Conservation (phyloP, 2,888 invertebrate species). For the Hartigia nigra region DNA sequence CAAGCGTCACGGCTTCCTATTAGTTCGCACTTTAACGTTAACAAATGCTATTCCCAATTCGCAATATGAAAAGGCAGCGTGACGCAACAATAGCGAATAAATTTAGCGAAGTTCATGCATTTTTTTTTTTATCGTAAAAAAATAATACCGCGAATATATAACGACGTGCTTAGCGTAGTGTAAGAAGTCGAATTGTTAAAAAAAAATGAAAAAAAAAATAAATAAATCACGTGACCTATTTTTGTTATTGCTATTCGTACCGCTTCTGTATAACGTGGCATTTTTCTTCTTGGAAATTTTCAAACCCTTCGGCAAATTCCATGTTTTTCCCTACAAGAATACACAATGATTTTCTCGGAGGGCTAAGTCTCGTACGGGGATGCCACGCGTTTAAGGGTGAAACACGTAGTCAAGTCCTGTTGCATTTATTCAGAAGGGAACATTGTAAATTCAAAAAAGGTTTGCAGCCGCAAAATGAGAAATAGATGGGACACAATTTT, state of each 20-base stretch:
- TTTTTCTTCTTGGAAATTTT: background rate
- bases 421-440: background rate
- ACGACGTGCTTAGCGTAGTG: background rate
- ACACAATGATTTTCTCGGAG: background rate
- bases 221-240: background rate
- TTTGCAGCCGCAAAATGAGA: background rate
- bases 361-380: background rate
- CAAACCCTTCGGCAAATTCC: background rate
- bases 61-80: background rate
- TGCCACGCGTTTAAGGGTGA: background rate
- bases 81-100: background rate
- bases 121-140: background rate
- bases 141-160: background rate
- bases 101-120: background rate
- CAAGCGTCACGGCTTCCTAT: background rate
- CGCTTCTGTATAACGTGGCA: background rate
- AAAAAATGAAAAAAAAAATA: background rate
- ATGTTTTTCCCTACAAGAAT: background rate
- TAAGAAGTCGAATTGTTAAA: background rate
- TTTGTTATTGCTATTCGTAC: background rate
- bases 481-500: background rate
- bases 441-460: background rate
- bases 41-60: background rate
- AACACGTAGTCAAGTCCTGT: background rate
- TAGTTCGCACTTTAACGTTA: background rate